These are phyloP conservation scores for Halictus rubicundus DNA, from an alignment of 1,140 invertebrate genomes.

Conservation along the genomic window DNA sequence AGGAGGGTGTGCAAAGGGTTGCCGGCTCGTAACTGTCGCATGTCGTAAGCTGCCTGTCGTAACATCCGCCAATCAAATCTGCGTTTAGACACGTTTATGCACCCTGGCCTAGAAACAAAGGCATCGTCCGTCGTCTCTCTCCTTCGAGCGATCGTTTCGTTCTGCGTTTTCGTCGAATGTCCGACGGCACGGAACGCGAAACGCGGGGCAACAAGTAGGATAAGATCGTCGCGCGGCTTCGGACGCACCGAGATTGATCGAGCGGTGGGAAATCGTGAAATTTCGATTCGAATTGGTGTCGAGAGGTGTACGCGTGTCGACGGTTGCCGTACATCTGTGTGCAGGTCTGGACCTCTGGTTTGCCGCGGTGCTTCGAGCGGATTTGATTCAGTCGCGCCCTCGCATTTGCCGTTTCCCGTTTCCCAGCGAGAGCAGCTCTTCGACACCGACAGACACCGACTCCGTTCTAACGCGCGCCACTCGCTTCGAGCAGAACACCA, in stretches of 20 bases:
- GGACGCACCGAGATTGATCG: no score
- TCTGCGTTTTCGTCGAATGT: not conserved
- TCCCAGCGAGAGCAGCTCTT: not conserved
- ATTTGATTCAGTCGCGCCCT: constrained; percentile 52
- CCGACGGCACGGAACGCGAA: no score
- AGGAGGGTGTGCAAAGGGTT: constrained; percentile 54
- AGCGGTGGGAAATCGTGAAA: not conserved
- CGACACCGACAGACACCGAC: not conserved
- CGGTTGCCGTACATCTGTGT: no score
- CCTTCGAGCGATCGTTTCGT: not conserved
- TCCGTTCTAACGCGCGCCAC: not conserved
- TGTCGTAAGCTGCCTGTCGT: constrained; percentile 39
- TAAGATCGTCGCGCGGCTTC: not conserved
- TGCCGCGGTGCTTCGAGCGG: not conserved
- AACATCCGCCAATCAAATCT: constrained; percentile 70
- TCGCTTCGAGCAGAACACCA: not conserved
- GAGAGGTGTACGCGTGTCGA: not conserved
- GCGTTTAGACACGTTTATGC: constrained; percentile 29
- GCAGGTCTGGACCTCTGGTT: no score
- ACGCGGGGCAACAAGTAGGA: not conserved
- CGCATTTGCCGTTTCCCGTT: constrained; percentile 3
- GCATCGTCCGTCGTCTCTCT: constrained; percentile 40
- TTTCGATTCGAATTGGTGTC: not conserved
- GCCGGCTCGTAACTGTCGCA: constrained; percentile 51
- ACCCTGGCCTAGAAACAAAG: constrained; percentile 60